phyloP scores from a whole-genome alignment of 2,797 vertebrate genomes.

The Brachymystax lenok region DNA sequence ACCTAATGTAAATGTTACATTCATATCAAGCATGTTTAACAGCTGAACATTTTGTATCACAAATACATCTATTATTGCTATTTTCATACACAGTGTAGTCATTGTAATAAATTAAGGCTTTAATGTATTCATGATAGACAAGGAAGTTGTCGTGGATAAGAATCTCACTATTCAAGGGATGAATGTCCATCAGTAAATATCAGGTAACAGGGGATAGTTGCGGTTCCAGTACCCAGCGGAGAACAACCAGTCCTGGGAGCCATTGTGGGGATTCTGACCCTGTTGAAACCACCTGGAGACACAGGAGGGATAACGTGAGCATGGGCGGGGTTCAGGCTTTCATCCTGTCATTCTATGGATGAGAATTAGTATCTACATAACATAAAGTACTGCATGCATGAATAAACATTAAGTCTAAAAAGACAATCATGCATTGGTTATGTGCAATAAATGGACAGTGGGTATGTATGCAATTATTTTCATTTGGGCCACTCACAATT shows the following conservation, averaged over 20 bases:
- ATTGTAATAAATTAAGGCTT: constrained; percentile 48
- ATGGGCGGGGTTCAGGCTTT: neutral
- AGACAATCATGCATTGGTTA: neutral
- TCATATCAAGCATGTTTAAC: constrained; percentile 33
- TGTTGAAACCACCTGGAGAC: constrained; percentile 91
- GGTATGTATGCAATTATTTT: neutral
- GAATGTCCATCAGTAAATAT: constrained; percentile 89
- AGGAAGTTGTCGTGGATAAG: neutral
- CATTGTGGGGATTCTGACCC: constrained; percentile 90
- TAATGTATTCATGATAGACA: constrained; percentile 29
- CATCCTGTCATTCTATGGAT: neutral
- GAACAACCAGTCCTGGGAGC: constrained; percentile 95
- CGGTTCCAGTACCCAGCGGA: constrained; percentile 96
- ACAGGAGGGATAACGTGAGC: neutral
- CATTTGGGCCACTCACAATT: neutral
- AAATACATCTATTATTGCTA: constrained; percentile 37
- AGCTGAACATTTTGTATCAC: constrained; percentile 24
- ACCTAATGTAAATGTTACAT: constrained; percentile 32
- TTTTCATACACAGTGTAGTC: constrained; percentile 27
- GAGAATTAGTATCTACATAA: neutral
- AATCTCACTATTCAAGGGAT: no score
- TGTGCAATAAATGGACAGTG: neutral
- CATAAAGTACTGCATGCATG: neutral
- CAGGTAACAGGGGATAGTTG: constrained; percentile 88
- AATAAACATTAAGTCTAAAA: neutral